phyloP scores from a whole-genome alignment of 2,113 vertebrate species.

The Cyprinodon tularosa region DNA sequence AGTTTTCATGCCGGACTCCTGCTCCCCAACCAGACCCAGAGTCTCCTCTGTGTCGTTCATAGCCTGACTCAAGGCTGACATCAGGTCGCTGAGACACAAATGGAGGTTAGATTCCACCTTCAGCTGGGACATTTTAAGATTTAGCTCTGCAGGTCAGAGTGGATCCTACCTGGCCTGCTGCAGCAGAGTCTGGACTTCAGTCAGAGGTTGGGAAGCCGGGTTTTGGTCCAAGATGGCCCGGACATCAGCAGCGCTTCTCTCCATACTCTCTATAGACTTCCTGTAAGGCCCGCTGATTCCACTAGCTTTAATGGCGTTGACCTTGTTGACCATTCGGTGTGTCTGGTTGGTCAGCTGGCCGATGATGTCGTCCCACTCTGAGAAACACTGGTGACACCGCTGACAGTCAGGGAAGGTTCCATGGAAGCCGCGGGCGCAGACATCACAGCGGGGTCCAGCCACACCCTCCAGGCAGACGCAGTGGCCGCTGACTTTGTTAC shows the following conservation, averaged over 20 bases:
- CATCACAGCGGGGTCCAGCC: constrained; percentile 85
- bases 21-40: constrained; percentile 75
- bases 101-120: not conserved
- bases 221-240: constrained; percentile 84
- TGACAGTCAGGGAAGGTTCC: constrained; percentile 89
- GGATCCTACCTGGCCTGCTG: constrained; percentile 89
- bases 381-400: constrained; percentile 94
- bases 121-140: not conserved
- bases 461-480: constrained; percentile 90
- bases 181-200: constrained; percentile 88
- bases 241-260: constrained; percentile 85
- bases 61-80: constrained; percentile 82
- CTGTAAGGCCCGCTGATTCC: constrained; percentile 89
- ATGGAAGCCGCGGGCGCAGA: constrained; percentile 89
- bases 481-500: constrained; percentile 85
- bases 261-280: constrained; percentile 82
- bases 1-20: constrained; percentile 76
- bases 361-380: constrained; percentile 88
- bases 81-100: constrained; percentile 83
- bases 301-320: constrained; percentile 87
- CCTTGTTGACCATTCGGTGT: constrained; percentile 87
- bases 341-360: constrained; percentile 89
- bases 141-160: not conserved
- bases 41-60: constrained; percentile 84
- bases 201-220: constrained; percentile 88